A percentile compares a stretch with the other conserved stretches of the same genome.
phyloP scores from a whole-genome alignment of 2,113 vertebrate species.

The Microcebus ravelobensis region DNA sequence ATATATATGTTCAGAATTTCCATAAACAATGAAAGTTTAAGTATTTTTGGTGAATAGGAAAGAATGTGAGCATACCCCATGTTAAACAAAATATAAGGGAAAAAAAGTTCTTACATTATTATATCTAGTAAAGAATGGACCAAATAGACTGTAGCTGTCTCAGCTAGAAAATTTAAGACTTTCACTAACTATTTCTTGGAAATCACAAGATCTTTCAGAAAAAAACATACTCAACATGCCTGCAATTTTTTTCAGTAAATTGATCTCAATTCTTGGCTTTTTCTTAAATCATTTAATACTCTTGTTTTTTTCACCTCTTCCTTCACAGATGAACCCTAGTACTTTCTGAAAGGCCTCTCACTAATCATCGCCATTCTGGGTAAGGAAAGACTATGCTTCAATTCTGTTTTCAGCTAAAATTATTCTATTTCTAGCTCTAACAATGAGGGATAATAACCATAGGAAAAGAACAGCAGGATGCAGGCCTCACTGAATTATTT shows the following conservation, averaged over 20 bases:
- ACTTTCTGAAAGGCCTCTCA: background rate
- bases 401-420: background rate
- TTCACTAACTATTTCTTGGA: background rate
- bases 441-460: background rate
- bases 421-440: background rate
- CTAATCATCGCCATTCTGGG: background rate
- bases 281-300: background rate
- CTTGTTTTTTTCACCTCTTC: background rate
- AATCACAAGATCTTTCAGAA: background rate
- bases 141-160: background rate
- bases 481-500: background rate
- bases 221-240: background rate
- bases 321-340: background rate
- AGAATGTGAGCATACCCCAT: background rate
- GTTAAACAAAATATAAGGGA: background rate
- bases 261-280: background rate
- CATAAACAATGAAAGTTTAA: background rate
- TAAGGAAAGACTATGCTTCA: background rate
- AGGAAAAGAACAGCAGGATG: slow-evolving; percentile 34
- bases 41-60: background rate
- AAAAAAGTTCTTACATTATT: background rate
- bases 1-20: background rate
- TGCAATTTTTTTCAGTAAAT: background rate
- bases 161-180: background rate
- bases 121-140: background rate